Base-by-base conservation (phyloP, 2,888 invertebrate genomes). In the Melanophora roralis region DNA sequence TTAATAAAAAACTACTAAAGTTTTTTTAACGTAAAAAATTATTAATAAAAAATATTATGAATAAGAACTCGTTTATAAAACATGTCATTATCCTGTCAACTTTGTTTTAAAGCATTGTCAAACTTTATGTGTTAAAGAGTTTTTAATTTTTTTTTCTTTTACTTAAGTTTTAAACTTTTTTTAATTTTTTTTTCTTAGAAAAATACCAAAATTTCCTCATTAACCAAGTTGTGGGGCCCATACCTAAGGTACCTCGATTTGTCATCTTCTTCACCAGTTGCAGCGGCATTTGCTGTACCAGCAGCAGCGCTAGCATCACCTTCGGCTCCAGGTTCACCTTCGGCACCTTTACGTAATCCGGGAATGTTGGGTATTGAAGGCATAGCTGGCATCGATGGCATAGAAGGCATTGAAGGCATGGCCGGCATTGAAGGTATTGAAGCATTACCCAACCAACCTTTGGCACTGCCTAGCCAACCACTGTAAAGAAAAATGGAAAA, bases 381-480 rank as follows among this genome's bases (percentile, higher is more conserved):
- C 87, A 90, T 90, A 65, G 90, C 87, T 83, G 87, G 87, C 86
- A 88, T 88, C 40, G 88, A 83, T 83, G 90, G 90, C 81, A 87
- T 87, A 84, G 87, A 87, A 65, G 89, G 86, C 89, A 90, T 90
- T 83, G 89, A 85, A 78, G 90, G 90, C 90, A 90, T 90, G 51
- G 89, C 84, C 85, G 89, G 89, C 88, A 90, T 90, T 53, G 90
- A 89, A 79, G 90, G 90, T 84, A 90, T 90, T 65, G 90, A 89
- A 64, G 90, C 90, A 83, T 86, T 89, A 57, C 95, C 94, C 74
- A 96, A 92, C 94, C 96, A 96, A 49, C 95, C 96, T 91, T 96
- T 96, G 76, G 96, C 96, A 86, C 95, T 96, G 84, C 95, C 95
- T 88, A 96, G 93, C 92, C 96, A 94, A 87, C 96, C 96, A 87